Conservation (phyloP, 2,888 invertebrate species). For the Synergus umbraculus region DNA sequence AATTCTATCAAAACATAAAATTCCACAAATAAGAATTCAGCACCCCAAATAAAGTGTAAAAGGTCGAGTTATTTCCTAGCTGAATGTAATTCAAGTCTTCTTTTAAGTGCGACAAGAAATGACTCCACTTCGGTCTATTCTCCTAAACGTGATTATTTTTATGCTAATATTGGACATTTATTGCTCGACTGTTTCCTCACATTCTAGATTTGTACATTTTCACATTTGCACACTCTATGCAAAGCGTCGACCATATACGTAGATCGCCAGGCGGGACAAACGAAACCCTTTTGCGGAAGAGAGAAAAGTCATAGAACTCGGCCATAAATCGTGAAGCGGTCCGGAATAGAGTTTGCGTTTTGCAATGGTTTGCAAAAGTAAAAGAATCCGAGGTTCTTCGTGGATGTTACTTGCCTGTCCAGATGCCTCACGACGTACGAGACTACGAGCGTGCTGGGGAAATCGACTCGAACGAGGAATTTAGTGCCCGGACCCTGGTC, state of each 20-base stretch:
- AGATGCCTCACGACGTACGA: slow-evolving; percentile 48
- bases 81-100: neutral
- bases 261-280: neutral
- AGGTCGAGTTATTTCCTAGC: neutral
- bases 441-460: slow-evolving; percentile 22
- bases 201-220: slow-evolving; percentile 17
- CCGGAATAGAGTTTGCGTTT: slow-evolving; percentile 19
- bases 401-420: slow-evolving; percentile 52
- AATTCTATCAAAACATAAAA: neutral
- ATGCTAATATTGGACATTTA: slow-evolving; percentile 26
- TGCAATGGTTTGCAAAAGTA: slow-evolving; percentile 19
- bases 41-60: neutral
- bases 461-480: slow-evolving; percentile 68
- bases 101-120: slow-evolving; percentile 22
- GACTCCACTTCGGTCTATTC: neutral
- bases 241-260: slow-evolving; percentile 14
- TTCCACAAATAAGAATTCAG: neutral
- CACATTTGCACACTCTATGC: neutral
- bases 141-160: slow-evolving; percentile 18
- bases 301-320: slow-evolving; percentile 30
- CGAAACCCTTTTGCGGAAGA: slow-evolving; percentile 21
- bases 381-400: slow-evolving; percentile 43
- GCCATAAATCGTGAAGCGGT: slow-evolving; percentile 34
- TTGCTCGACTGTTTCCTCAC: slow-evolving; percentile 7
- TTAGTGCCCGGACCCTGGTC: slow-evolving; percentile 69